Base-by-base conservation (phyloP, 2,888 invertebrate genomes). In the Acleris holmiana region DNA sequence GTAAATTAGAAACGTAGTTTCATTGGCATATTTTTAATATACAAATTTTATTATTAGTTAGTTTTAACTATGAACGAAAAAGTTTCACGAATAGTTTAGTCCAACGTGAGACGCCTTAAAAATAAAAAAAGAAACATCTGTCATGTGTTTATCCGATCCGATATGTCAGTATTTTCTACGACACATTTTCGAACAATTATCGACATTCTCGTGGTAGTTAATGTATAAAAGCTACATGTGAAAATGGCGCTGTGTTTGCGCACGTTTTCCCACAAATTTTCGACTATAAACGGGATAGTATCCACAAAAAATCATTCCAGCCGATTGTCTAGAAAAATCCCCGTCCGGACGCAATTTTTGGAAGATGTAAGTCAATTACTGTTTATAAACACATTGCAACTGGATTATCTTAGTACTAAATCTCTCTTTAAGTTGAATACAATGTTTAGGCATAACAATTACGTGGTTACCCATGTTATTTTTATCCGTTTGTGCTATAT, bases 201-300 rank as follows among this genome's bases (percentile, higher is more conserved):
- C 69, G 70, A 77, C 76, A 77, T 77, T 64, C 66, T 72, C 72
- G 73, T 69, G 71, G 69, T 74, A 68, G 57, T 57, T 67, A 76
- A 73, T 78, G 74, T 66, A 79, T 64, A 68, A 74, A 53, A 49
- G 67, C 71, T 76, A 71, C 68, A 79, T 78, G 80, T 77, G 71
- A 86, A 82, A 77, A 94, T 94, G 94, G 93, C 94, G 74, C 91
- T 93, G 76, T 94, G 93, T 74, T 85, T 94, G 75, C 93, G 94
- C 71, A 89, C 93, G 48, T 80, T 94, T 69, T 89, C 94, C n/a
- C 91, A 88, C 73, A 94, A 93, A 87, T 84, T 94, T 73, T 82
- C 93, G 69, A 91, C 93, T 47, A 84, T 93, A 72, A 92, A 93
- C 78, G 89, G 91, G 67, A 91, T 93, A 67, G 90, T 93, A 77